Base-by-base conservation (phyloP, 2,888 invertebrate genomes). In the Drosophila quinaria region DNA sequence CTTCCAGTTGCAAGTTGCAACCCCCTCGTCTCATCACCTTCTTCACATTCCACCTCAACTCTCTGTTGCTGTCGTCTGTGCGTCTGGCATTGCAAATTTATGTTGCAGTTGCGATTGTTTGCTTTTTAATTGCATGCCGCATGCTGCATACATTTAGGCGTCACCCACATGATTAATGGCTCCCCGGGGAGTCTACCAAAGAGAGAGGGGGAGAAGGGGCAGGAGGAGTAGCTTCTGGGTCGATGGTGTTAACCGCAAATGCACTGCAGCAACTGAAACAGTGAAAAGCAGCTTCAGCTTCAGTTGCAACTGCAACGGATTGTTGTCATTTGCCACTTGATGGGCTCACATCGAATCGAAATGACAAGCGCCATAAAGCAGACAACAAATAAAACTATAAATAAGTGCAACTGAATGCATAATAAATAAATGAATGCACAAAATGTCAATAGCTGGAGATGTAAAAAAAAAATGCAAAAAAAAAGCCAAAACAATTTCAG, bases 311-410 rank as follows among this genome's bases (percentile, higher is more conserved):
- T 2, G 51, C 25, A 19, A 15, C 78, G 72, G 84, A 84, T 84
- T 87, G 89, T 84, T 84, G 89, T 84, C 89, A 89, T 84, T 84
- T 78, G 80, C 54, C 82, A 74, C 70, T 81, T 87, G 82, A 85
- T 81, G 87, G 60, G 62, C 69, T 51, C 62, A 81, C 69, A 84
- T 87, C 87, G 78, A 69, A 63, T 52, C 52, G 69, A 61, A 70
- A 56, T 58, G 66, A 63, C 62, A 78, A 37, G 35, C 70, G 63
- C 63, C 73, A 79, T 69, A 72, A 61, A 66, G 58, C 46, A 54
- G 56, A 64, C 56, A 69, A 39, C 64, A 58, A 37, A 58, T 17
- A 61, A 41, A 25, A 19, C 29, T 29, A 49, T 55, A 51, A 59
- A 62, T 55, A 56, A 68, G 56, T 54, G 49, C 46, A 60, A 29